Evolutionary conservation across 1,140 invertebrate genomes (phyloP).

Genomic region (Drosophila ambigua): DNA sequence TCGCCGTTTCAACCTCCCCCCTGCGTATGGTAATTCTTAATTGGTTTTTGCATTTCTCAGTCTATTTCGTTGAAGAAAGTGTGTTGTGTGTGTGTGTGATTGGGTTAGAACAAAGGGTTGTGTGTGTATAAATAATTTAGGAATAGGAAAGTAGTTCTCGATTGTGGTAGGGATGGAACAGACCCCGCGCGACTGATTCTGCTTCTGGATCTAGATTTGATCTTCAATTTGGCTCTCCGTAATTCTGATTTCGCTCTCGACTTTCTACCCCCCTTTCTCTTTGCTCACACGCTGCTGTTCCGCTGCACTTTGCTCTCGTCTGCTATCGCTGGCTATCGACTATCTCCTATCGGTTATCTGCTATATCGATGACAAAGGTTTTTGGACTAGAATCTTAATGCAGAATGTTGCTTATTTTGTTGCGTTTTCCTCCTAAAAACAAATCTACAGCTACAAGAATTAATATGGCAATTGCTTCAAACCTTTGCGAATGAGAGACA

Average conservation of each 20-base stretch:
- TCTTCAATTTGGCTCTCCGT: no score
- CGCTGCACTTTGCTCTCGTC: no score
- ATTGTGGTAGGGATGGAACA: conserved; percentile 40
- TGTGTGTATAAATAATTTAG: conserved; percentile 15
- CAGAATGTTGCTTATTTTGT: conserved; percentile 48
- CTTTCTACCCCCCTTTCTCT: conserved; percentile 19
- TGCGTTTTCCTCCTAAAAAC: conserved; percentile 21
- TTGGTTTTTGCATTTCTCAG: conserved; percentile 60
- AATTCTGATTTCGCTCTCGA: conserved; percentile 25
- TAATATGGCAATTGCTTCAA: conserved; percentile 73
- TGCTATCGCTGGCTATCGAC: no score
- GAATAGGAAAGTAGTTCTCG: conserved; percentile 33
- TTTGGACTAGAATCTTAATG: conserved; percentile 73
- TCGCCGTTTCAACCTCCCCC: not conserved
- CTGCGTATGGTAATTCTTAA: conserved; percentile 38
- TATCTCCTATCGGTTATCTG: no score
- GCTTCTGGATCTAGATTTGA: no score
- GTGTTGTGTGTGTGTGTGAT: conserved; percentile 3
- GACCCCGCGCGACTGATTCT: conserved; percentile 20
- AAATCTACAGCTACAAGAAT: conserved; percentile 67
- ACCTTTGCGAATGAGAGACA: conserved; percentile 39
- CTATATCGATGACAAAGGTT: conserved; percentile 51
- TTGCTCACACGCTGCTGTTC: conserved; percentile 27
- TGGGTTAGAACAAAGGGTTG: conserved; percentile 20
- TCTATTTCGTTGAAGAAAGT: conserved; percentile 74